These are phyloP conservation scores for Meiosimyza decipiens DNA, from an alignment of 2,888 invertebrate genomes.

Conservation along the genomic window DNA sequence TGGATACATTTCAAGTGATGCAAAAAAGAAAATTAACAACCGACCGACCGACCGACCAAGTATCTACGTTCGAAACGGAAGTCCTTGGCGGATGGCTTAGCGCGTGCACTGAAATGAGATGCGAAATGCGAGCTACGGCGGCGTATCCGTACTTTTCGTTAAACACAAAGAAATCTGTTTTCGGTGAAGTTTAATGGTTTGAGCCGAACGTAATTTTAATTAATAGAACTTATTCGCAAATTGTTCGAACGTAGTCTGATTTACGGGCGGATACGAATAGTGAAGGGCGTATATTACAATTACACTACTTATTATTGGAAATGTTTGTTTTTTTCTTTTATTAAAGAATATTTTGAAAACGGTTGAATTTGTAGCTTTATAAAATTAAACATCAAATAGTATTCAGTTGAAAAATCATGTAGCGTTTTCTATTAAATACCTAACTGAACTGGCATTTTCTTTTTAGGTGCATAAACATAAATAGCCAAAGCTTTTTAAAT, in stretches of 20 bases:
- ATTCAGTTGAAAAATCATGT: not conserved
- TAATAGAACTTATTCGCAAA: slow-evolving; percentile 16
- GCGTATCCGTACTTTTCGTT: too few species aligned
- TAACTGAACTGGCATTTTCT: not conserved
- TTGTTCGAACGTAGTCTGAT: slow-evolving; percentile 25
- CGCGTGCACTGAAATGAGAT: slow-evolving; percentile 51
- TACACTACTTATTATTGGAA: too few species aligned
- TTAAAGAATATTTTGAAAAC: too few species aligned
- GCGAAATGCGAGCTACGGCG: slow-evolving; percentile 6
- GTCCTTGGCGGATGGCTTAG: slow-evolving; percentile 51
- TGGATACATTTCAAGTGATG: slow-evolving; percentile 16
- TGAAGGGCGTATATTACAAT: not conserved
- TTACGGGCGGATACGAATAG: not conserved
- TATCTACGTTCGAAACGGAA: slow-evolving; percentile 48
- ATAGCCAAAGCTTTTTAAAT: not conserved
- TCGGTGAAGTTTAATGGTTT: slow-evolving; percentile 24
- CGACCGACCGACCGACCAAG: not conserved
- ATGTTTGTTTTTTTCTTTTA: too few species aligned
- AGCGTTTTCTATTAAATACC: not conserved
- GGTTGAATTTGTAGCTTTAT: too few species aligned
- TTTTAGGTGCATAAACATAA: not conserved
- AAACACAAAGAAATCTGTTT: slow-evolving; percentile 28
- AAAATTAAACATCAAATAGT: too few species aligned
- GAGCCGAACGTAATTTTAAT: slow-evolving; percentile 9
- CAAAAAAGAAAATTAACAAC: not conserved